These are phyloP conservation scores for Pangasius sanitwongsei DNA, from an alignment of 2,797 vertebrate species.

Conservation along the genomic window DNA sequence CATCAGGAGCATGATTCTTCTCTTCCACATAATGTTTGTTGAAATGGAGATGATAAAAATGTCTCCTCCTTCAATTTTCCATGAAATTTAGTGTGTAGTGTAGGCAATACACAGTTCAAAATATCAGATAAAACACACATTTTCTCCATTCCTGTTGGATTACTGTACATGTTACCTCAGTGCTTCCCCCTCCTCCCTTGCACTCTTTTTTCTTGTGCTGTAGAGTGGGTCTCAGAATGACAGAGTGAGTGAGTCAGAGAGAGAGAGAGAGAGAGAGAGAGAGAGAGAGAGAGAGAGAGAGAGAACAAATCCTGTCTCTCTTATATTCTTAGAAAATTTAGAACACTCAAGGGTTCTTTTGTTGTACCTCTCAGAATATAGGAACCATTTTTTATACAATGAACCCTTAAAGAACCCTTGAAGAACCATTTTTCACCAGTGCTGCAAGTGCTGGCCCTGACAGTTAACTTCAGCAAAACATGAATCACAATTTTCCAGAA, in stretches of 20 bases:
- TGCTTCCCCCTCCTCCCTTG: not conserved
- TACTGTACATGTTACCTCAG: not conserved
- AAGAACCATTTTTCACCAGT: too few species aligned
- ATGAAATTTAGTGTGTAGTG: not conserved
- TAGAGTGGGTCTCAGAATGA: constrained; percentile 61
- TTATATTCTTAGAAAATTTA: not conserved
- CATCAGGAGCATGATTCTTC: not conserved
- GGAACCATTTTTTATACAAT: not conserved
- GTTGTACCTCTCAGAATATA: not conserved
- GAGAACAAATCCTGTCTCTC: not conserved
- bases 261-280: constrained; percentile 9
- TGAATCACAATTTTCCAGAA: too few species aligned
- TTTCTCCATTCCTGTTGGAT: not conserved
- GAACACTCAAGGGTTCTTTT: not conserved
- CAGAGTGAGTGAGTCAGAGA: constrained; percentile 13
- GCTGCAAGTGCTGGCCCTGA: too few species aligned
- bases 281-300: constrained; percentile 13
- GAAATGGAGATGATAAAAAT: not conserved
- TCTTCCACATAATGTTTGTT: not conserved
- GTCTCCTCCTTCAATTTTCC: not conserved
- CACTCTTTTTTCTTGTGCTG: constrained; percentile 52
- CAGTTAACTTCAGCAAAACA: too few species aligned
- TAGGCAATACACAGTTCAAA: not conserved
- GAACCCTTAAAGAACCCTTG: too few species aligned
- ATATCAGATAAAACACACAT: not conserved